Percentiles rank a stretch among this genome's conserved stretches.
Conservation (phyloP, 2,888 invertebrate genomes). For the Drosophila suboccidentalis region DNA sequence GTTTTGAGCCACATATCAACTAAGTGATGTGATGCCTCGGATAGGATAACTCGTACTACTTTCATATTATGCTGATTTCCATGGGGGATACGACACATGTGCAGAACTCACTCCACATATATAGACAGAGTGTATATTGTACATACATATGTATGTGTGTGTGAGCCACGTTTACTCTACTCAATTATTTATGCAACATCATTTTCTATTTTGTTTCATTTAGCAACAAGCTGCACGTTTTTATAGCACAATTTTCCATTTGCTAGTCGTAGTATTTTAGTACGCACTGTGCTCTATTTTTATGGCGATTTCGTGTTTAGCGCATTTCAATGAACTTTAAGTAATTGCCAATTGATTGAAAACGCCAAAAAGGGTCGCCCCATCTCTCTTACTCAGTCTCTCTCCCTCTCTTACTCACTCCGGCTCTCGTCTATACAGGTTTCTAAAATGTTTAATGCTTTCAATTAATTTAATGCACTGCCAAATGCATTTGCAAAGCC, state of each 20-base stretch:
- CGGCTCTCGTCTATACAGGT: slow-evolving; percentile 40
- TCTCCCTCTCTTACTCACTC: background rate
- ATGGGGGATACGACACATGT: slow-evolving; percentile 78
- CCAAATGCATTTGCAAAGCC: slow-evolving; percentile 44
- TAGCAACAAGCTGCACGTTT: slow-evolving; percentile 53
- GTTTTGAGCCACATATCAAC: slow-evolving; percentile 31
- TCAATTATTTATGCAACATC: slow-evolving; percentile 81
- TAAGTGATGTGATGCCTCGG: slow-evolving; percentile 55
- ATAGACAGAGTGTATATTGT: background rate
- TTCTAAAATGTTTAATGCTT: slow-evolving; percentile 75
- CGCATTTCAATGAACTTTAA: slow-evolving; percentile 73
- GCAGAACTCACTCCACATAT: slow-evolving; percentile 17
- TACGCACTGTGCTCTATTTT: slow-evolving; percentile 49
- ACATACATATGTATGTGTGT: slow-evolving; percentile 4
- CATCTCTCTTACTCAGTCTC: background rate
- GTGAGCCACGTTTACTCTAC: slow-evolving; percentile 31
- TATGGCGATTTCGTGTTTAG: slow-evolving; percentile 79
- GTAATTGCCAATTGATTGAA: slow-evolving; percentile 83
- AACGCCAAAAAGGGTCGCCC: slow-evolving; percentile 37
- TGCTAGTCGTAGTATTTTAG: slow-evolving; percentile 29
- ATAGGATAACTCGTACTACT: slow-evolving; percentile 43
- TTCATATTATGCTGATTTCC: slow-evolving; percentile 82
- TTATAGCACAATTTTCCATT: slow-evolving; percentile 55
- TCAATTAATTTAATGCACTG: slow-evolving; percentile 78
- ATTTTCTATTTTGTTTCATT: slow-evolving; percentile 66